phyloP scores from a whole-genome alignment of 2,888 invertebrate species.

The Masnerella sp. region DNA sequence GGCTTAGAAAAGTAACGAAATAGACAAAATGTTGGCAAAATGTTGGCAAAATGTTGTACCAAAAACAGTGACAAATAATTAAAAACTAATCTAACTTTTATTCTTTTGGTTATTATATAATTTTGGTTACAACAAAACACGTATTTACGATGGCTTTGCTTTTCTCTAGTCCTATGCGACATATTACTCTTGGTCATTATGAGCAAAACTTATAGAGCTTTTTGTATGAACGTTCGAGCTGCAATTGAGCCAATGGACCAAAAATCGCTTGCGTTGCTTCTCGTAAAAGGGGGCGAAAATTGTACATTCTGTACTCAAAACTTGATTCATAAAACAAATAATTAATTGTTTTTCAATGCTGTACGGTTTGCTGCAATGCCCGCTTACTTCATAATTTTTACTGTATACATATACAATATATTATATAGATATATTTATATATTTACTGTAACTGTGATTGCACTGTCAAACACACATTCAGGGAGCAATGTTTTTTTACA shows the following conservation, averaged over 20 bases:
- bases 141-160: conserved; percentile 36
- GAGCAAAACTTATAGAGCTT: conserved; percentile 51
- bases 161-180: conserved; percentile 20
- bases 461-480: conserved; percentile 7
- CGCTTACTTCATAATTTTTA: conserved; percentile 5
- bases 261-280: conserved; percentile 53
- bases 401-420: neutral
- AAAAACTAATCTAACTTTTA: too few relatives aligned
- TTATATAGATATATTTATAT: too few relatives aligned
- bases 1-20: too few relatives aligned
- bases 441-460: conserved; percentile 22
- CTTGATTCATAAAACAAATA: neutral
- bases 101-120: too few relatives aligned
- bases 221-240: conserved; percentile 41
- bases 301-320: conserved; percentile 24
- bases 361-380: conserved; percentile 40
- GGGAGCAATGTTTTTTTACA: conserved; percentile 19
- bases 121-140: conserved; percentile 5
- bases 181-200: conserved; percentile 41
- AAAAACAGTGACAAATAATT: too few relatives aligned
- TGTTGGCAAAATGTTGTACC: too few relatives aligned
- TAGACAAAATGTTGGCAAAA: too few relatives aligned
- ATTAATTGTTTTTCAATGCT: conserved; percentile 22
- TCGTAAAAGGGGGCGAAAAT: conserved; percentile 26
- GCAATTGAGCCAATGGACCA: conserved; percentile 15